These are phyloP conservation scores for Apostichopus parvimensis DNA, from an alignment of 35 echinoderm and acorn worm genomes.

Conservation along the genomic window DNA sequence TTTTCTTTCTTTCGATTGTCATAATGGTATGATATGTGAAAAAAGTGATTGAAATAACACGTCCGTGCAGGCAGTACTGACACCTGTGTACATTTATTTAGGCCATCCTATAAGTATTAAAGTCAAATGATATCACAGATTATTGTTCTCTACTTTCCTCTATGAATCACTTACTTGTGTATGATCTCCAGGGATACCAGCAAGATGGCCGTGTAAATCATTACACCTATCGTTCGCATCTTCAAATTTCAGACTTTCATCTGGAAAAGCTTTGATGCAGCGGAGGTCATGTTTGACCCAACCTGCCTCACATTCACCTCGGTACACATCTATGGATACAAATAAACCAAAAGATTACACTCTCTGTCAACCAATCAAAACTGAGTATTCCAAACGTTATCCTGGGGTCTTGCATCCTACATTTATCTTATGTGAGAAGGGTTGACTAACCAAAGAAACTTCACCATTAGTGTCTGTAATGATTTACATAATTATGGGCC, in stretches of 20 bases:
- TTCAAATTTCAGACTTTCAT: conserved; percentile 43
- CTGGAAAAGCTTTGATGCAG: conserved; percentile 74
- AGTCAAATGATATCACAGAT: too few relatives aligned
- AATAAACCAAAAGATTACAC: neutral
- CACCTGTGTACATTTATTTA: too few relatives aligned
- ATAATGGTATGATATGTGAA: too few relatives aligned
- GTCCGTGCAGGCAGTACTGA: too few relatives aligned
- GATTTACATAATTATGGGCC: too few relatives aligned
- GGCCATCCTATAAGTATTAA: too few relatives aligned
- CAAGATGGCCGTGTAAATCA: neutral
- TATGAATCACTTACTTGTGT: neutral
- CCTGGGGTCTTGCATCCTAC: too few relatives aligned
- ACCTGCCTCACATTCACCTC: conserved; percentile 80
- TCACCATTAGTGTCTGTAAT: too few relatives aligned
- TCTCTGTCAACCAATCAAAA: neutral
- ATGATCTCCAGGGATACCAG: neutral
- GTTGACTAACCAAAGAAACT: too few relatives aligned
- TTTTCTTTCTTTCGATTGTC: too few relatives aligned
- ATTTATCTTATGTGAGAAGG: too few relatives aligned
- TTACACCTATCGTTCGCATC: conserved; percentile 76
- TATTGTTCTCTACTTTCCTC: neutral
- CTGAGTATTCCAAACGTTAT: neutral
- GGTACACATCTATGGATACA: conserved; percentile 66
- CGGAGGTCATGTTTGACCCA: conserved; percentile 80
- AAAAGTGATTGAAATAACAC: too few relatives aligned